These are phyloP conservation scores for Lagodon rhomboides DNA, from an alignment of 2,797 vertebrate genomes.

Conservation along the genomic window DNA sequence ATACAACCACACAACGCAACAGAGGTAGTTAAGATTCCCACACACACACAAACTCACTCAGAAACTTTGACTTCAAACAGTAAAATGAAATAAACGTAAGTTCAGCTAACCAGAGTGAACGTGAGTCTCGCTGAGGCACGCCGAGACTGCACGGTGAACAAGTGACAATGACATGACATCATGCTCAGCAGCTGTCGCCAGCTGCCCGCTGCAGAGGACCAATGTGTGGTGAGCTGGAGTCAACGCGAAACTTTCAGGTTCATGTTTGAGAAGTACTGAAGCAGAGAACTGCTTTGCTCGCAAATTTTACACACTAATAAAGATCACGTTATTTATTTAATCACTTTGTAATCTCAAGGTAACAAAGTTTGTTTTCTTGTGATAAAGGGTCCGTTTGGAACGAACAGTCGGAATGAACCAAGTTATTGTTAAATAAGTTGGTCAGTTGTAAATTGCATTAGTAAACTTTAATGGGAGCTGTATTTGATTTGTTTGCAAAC, in stretches of 20 bases:
- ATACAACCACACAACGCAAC: conserved; percentile 28
- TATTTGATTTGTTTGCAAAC: not conserved
- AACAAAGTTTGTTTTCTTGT: too few relatives aligned
- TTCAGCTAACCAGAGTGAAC: not conserved
- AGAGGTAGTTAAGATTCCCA: conserved; percentile 7
- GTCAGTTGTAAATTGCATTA: not conserved
- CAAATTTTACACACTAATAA: too few relatives aligned
- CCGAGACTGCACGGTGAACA: not conserved
- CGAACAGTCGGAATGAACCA: not conserved
- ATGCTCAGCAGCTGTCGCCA: conserved; percentile 39
- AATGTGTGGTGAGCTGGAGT: not conserved
- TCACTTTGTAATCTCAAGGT: too few relatives aligned
- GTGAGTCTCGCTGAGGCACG: not conserved
- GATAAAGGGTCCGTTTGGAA: not conserved
- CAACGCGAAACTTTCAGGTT: not conserved
- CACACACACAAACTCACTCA: not conserved
- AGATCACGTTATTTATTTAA: too few relatives aligned
- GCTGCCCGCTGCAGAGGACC: conserved; percentile 27
- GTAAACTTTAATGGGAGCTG: not conserved
- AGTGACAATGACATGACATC: not conserved
- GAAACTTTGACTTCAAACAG: not conserved
- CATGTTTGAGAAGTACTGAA: not conserved
- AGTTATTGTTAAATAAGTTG: not conserved
- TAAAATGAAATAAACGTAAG: not conserved
- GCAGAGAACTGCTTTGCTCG: too few relatives aligned